A percentile compares a stretch with the other conserved stretches of the same genome.
These are phyloP conservation scores for Hippocampus abdominalis DNA, from an alignment of 2,113 vertebrate species.

Conservation along the genomic window DNA sequence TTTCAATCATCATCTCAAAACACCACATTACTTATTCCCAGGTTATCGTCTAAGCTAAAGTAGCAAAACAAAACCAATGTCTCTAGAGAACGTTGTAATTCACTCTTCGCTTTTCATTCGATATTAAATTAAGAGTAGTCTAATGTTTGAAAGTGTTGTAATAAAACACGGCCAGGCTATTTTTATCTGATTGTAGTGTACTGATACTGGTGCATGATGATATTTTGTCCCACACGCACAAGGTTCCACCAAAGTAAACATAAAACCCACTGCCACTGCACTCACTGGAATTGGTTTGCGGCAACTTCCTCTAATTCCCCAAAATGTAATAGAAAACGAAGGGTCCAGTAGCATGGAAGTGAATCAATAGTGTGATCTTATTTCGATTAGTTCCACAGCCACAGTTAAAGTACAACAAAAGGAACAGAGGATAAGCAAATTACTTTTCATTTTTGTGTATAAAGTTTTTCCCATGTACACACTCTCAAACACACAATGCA, in stretches of 20 bases:
- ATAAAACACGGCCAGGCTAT: background rate
- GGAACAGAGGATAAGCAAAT: slow-evolving; percentile 20
- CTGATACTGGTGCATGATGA: background rate
- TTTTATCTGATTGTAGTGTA: background rate
- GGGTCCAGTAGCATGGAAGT: background rate
- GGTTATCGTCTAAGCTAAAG: background rate
- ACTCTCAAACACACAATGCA: slow-evolving; percentile 23
- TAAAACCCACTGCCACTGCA: background rate
- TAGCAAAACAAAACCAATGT: background rate
- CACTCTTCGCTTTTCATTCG: background rate
- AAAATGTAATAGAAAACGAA: slow-evolving; percentile 16
- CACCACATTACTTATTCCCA: background rate
- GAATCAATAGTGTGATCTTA: slow-evolving; percentile 7
- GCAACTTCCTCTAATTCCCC: background rate
- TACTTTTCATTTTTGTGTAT: slow-evolving; percentile 40
- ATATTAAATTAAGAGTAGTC: background rate
- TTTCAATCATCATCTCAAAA: background rate
- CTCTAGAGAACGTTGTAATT: background rate
- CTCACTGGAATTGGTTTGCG: background rate
- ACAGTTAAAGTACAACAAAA: slow-evolving; percentile 10
- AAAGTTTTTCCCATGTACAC: slow-evolving; percentile 54
- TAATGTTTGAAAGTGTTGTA: background rate
- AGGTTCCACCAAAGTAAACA: background rate
- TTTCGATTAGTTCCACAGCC: slow-evolving; percentile 6
- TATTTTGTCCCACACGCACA: background rate